These are phyloP conservation scores for Diadophis punctatus DNA, from an alignment of 2,113 vertebrate species.

Conservation along the genomic window DNA sequence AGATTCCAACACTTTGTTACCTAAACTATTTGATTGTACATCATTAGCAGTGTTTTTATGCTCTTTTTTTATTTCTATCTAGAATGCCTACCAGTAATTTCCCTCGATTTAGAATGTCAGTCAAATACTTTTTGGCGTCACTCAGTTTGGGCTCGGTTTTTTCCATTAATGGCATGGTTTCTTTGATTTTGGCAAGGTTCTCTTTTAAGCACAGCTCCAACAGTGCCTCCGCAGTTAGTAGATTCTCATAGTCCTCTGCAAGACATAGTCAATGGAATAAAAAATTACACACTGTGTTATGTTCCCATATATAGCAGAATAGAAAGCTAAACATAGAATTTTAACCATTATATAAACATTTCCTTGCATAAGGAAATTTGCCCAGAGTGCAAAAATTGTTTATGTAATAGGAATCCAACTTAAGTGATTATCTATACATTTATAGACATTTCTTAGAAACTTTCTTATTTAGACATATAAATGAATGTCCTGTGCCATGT, in stretches of 20 bases:
- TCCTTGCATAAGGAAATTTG: neutral
- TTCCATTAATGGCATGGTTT: slow-evolving; percentile 78
- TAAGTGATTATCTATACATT: neutral
- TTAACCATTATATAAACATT: slow-evolving; percentile 2
- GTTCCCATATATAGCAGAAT: neutral
- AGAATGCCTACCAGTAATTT: slow-evolving; percentile 76
- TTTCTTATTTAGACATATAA: neutral
- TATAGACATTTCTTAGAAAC: neutral
- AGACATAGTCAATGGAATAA: slow-evolving; percentile 31
- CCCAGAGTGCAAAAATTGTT: neutral
- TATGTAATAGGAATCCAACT: neutral
- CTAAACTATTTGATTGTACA: neutral
- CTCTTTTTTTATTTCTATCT: fast-evolving
- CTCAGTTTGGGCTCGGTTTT: slow-evolving; percentile 77
- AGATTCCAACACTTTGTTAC: neutral
- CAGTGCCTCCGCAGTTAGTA: slow-evolving; percentile 84
- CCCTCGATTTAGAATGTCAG: slow-evolving; percentile 82
- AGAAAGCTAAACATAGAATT: slow-evolving; percentile 16
- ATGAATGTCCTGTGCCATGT: neutral
- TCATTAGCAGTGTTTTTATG: neutral
- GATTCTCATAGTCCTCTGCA: slow-evolving; percentile 85
- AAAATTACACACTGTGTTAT: neutral
- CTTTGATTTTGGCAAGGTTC: slow-evolving; percentile 79
- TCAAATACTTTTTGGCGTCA: slow-evolving; percentile 82
- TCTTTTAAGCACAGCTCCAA: slow-evolving; percentile 89